A percentile compares a stretch with the other conserved stretches of the same genome.
phyloP scores from a whole-genome alignment of 2,113 vertebrate species.

The Tupaia chinensis region DNA sequence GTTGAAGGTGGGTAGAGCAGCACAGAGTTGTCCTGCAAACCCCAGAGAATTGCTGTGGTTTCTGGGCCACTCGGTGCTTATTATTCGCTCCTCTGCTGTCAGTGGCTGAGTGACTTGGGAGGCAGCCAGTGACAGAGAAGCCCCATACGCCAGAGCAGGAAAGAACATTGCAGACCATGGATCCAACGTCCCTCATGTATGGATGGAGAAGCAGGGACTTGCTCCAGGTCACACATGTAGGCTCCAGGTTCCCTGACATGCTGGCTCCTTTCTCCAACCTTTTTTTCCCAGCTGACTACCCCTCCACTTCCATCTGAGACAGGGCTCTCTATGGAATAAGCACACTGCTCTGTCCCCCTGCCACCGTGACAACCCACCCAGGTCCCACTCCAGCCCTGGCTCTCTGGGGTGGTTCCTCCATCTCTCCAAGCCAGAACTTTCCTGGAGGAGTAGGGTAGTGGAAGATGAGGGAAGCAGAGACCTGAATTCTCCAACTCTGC shows the following conservation, averaged over 20 bases:
- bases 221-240: neutral
- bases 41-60: neutral
- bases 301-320: neutral
- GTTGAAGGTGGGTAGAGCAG: too few relatives aligned
- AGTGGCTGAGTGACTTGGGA: neutral
- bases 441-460: neutral
- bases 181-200: neutral
- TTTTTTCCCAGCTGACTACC: neutral
- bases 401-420: neutral
- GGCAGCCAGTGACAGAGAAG: neutral
- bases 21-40: neutral
- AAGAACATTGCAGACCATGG: neutral
- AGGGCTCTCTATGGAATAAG: neutral
- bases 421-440: neutral
- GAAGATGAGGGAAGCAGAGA: neutral
- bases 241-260: neutral
- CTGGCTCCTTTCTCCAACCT: neutral
- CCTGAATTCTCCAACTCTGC: neutral
- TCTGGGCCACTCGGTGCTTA: neutral
- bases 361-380: neutral
- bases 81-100: neutral
- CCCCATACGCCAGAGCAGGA: neutral
- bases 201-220: neutral
- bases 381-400: neutral
- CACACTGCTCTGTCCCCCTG: neutral